Conservation (phyloP, 2,888 invertebrate species). For the Tenthredo notha region DNA sequence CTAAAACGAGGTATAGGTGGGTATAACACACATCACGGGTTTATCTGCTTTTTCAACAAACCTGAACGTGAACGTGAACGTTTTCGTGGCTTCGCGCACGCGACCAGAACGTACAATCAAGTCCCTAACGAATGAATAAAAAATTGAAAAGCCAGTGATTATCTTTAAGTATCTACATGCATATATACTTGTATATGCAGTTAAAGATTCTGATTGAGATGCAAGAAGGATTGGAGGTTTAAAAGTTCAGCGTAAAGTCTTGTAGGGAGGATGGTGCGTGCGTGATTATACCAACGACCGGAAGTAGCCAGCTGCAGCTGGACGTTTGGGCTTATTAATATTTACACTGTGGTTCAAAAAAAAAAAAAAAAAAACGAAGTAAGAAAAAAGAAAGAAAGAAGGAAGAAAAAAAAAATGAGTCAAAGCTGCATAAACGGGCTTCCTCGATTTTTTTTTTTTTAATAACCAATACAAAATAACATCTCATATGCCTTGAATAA, state of each 20-base stretch:
- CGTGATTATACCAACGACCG: slow-evolving; percentile 45
- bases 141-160: not conserved
- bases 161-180: not conserved
- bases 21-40: not conserved
- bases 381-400: not conserved
- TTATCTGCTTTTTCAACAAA: slow-evolving; percentile 11
- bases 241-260: slow-evolving; percentile 15
- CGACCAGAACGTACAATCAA: slow-evolving; percentile 30
- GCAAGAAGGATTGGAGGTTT: slow-evolving; percentile 3
- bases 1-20: not conserved
- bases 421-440: not conserved
- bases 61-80: not conserved
- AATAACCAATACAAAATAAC: not conserved
- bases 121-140: not conserved
- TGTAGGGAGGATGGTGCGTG: slow-evolving; percentile 24
- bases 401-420: not conserved
- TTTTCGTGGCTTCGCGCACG: slow-evolving; percentile 4
- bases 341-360: slow-evolving; percentile 31
- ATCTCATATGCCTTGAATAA: not conserved
- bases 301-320: slow-evolving; percentile 50
- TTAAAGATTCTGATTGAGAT: slow-evolving; percentile 44
- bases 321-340: slow-evolving; percentile 34
- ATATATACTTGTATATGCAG: not conserved
- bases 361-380: slow-evolving; percentile 12
- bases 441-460: not conserved